These are phyloP conservation scores for Odontomyia ornata DNA, from an alignment of 2,888 invertebrate species.

Conservation along the genomic window DNA sequence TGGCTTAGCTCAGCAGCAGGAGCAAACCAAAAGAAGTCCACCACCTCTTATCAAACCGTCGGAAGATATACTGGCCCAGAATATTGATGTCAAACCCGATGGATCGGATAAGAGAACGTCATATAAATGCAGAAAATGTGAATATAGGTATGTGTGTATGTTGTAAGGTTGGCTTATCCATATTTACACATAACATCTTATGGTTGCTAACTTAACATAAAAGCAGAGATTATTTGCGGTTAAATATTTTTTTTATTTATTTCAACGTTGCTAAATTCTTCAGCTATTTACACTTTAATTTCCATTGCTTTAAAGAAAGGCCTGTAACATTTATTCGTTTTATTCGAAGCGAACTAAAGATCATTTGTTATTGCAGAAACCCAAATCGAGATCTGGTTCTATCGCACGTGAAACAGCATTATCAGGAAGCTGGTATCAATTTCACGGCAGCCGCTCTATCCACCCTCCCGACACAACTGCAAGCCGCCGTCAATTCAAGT, in stretches of 20 bases:
- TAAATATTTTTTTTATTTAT: too few relatives aligned
- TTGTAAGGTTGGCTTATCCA: not conserved
- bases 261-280: too few relatives aligned
- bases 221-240: too few relatives aligned
- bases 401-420: slow-evolving; percentile 74
- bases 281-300: too few relatives aligned
- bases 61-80: slow-evolving; percentile 66
- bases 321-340: too few relatives aligned
- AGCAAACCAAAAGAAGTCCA: slow-evolving; percentile 51
- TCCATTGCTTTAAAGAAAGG: too few relatives aligned
- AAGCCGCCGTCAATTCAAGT: slow-evolving; percentile 57
- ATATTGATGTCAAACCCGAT: slow-evolving; percentile 60
- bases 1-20: slow-evolving; percentile 10
- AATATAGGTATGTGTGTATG: slow-evolving; percentile 73
- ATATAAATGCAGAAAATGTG: slow-evolving; percentile 92
- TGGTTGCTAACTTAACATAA: not conserved
- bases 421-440: slow-evolving; percentile 59
- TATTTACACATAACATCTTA: not conserved
- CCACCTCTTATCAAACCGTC: slow-evolving; percentile 71
- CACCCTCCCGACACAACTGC: slow-evolving; percentile 54
- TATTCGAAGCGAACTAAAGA: too few relatives aligned
- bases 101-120: slow-evolving; percentile 74
- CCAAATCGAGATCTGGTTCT: slow-evolving; percentile 72
- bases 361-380: slow-evolving; percentile 66
- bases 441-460: slow-evolving; percentile 33